These are phyloP conservation scores for Herpetotheres cachinnans DNA, from an alignment of 2,113 vertebrate genomes.

Conservation along the genomic window DNA sequence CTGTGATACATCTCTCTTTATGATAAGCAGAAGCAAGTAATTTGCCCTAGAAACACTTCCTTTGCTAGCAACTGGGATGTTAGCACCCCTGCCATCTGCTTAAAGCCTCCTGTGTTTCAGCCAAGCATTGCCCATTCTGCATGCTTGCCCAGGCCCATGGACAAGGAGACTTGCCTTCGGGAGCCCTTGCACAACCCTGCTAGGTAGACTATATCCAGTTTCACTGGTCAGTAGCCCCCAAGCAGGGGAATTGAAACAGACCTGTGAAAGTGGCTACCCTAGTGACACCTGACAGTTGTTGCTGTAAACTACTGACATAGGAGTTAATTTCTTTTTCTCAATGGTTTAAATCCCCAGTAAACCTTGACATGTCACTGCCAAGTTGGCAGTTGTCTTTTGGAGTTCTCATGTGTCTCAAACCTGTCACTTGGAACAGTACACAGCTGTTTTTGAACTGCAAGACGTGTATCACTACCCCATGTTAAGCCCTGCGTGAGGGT, in stretches of 20 bases:
- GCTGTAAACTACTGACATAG: background rate
- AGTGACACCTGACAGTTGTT: background rate
- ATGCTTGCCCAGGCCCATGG: background rate
- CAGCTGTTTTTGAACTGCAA: rapidly evolving
- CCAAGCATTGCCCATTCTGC: background rate
- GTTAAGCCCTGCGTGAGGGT: background rate
- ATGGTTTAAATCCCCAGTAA: background rate
- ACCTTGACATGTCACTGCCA: background rate
- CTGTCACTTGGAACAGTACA: rapidly evolving
- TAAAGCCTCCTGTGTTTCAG: background rate
- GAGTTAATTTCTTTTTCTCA: background rate
- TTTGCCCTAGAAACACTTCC: background rate
- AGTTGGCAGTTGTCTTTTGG: background rate
- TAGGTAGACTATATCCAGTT: no score
- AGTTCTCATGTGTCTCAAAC: background rate
- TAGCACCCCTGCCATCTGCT: background rate
- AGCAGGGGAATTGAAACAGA: background rate
- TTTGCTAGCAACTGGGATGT: background rate
- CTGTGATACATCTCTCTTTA: background rate
- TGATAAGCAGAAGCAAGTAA: background rate
- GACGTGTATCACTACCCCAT: rapidly evolving
- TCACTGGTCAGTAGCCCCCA: background rate
- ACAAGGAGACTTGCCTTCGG: rapidly evolving
- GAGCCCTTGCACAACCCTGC: background rate
- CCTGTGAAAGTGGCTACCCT: background rate